Base-by-base conservation (phyloP, 2,113 vertebrate genomes). In the Eolophus roseicapilla region DNA sequence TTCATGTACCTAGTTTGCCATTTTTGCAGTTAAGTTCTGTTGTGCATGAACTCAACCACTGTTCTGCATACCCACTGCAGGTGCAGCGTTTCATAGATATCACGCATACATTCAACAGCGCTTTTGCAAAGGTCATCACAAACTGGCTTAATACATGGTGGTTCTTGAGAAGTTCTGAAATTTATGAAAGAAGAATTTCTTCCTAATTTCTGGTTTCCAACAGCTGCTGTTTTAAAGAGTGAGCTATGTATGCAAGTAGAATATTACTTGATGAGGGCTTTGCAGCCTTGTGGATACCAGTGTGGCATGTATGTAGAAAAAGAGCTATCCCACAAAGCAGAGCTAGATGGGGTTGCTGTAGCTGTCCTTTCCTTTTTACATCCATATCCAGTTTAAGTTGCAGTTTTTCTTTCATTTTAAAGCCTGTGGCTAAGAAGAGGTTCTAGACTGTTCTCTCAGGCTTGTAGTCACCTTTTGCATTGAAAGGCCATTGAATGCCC, bases 21-120 rank as follows among this genome's bases (percentile, higher is more conserved):
- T 46, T 69, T 86, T 43, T 75, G 25, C 57, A 69, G 41, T 13
- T 20, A 6, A 47, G 13, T 52, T 92, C 29, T 75, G 23, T 55
- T 16, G 21, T 62, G 28, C 11, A 6, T 55, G 35, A 70, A 39
- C 31, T 55, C 1, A 2, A 8, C 46, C 24, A 6, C 21, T 60
- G 44, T 35, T 59, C 31, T 43, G 29, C 46, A 29, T 20, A 6
- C 13, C 29, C 47, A 37, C 9, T 23, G 76, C 33, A 57, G 19
- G 21, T 18, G 25, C 50, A 17, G 1, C 12, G 28, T 64, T 69
- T 74, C 49, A 21, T 82, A 49, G 55, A 86, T 49, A 35, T 39
- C 8, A 3, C 4, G 4, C 2, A 0, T 25, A 6, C 20, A 2
- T 86, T 75, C 53, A 82, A 31, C n/a, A 16, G 53, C 39, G 37